Base-by-base conservation (phyloP, 2,888 invertebrate species). In the Amphimallon solstitiale region DNA sequence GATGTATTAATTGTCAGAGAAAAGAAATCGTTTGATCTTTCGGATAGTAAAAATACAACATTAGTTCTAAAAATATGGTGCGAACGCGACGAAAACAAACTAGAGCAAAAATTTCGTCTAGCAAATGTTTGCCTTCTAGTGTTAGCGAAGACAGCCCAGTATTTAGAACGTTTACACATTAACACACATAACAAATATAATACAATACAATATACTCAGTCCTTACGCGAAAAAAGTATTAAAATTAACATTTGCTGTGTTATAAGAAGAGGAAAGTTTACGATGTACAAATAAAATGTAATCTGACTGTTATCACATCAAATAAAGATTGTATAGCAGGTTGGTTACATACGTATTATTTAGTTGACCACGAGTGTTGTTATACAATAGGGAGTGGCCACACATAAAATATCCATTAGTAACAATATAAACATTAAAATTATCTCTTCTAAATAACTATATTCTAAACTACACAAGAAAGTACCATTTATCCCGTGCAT, bases 381-480 rank as follows among this genome's bases (percentile, higher is more conserved):
- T 29, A 29, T 29, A 29, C 14, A 45, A 23, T 23, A 60, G 63
- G 68, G 68, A 68, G 68, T 68, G 65, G 63, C 37, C 54, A 51
- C 2, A 29, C 68, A 65, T 68, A 68, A 68, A 68, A 68, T 68
- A 68, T 66, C 65, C 68, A 68, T 68, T 68, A 66, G 65, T 65
- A 52, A 54, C 35, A 35, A 54, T 54, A 54, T 54, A 54, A 54
- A 38, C 54, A 34, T 23, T 54, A 35, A 35, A 54, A 54, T 54
- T 54, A 54, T 54, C 54, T 54, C 1, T 5, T 29, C 48, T 10
- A 48, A 48, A 48, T 48, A 48, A 48, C 48, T 48, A 48, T 23
- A 48, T 48, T 48, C 15, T 21, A 15, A 43, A 29, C 29, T 5
- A 1, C 6, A 5, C 29, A 29, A 29, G 29, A 5, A 29, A 29